A percentile compares a stretch with the other conserved stretches of the same genome.
Evolutionary conservation across 2,113 vertebrate genomes (phyloP).

Genomic region (Megaceryle maxima): DNA sequence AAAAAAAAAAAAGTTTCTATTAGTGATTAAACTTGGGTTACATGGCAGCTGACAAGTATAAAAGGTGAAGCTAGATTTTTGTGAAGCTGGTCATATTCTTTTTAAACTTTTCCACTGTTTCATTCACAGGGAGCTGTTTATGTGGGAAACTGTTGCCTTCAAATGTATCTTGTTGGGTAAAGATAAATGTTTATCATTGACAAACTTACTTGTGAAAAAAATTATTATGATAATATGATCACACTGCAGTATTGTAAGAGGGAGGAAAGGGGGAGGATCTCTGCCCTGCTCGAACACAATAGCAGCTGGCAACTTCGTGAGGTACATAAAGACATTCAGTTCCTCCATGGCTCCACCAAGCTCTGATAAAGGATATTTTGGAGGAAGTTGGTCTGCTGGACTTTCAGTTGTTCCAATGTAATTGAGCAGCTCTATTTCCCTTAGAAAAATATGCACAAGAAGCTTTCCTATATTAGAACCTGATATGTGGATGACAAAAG

Average conservation of each 20-base stretch:
- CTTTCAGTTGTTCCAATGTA: rapidly evolving
- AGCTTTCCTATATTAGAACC: not conserved
- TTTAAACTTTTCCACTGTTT: not conserved
- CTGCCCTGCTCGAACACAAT: not conserved
- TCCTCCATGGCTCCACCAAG: not conserved
- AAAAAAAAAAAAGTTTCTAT: not conserved
- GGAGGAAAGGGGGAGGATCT: not conserved
- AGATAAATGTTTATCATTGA: not conserved
- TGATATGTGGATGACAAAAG: not conserved
- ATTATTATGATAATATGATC: not conserved
- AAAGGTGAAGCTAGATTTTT: not conserved
- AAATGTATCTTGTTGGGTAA: not conserved
- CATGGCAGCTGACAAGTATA: not conserved
- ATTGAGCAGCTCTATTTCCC: not conserved
- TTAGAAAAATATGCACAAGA: too few species aligned
- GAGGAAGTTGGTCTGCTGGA: not conserved
- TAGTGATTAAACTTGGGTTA: not conserved
- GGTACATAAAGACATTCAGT: rapidly evolving
- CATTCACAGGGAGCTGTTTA: not conserved
- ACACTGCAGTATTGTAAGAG: not conserved
- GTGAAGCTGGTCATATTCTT: not conserved
- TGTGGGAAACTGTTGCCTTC: not conserved
- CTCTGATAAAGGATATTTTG: not conserved
- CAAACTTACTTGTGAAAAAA: not conserved
- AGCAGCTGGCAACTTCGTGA: not conserved